These are phyloP conservation scores for Berghia stephanieae DNA, from an alignment of 1,140 invertebrate species.

Conservation along the genomic window DNA sequence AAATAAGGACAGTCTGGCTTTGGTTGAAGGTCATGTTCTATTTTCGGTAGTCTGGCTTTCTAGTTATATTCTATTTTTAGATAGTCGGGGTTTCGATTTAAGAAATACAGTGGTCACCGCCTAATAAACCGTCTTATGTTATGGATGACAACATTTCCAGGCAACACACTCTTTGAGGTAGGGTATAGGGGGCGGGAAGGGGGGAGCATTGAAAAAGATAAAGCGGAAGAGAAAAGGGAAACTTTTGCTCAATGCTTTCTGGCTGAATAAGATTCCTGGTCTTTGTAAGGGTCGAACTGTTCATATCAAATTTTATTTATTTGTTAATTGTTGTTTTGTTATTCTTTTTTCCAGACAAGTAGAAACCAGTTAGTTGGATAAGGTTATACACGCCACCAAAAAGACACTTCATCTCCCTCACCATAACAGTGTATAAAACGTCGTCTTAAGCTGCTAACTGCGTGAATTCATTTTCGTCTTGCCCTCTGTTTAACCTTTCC, in stretches of 20 bases:
- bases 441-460: too few relatives aligned
- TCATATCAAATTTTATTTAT: too few relatives aligned
- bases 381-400: too few relatives aligned
- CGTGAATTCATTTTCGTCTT: too few relatives aligned
- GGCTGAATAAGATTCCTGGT: not conserved
- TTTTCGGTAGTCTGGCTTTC: not conserved
- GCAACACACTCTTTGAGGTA: too few relatives aligned
- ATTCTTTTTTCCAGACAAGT: too few relatives aligned
- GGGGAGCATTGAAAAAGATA: not conserved
- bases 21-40: not conserved
- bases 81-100: not conserved
- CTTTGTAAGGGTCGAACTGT: not conserved
- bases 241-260: too few relatives aligned
- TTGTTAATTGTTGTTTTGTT: too few relatives aligned
- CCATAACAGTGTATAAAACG: too few relatives aligned
- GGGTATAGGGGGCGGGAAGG: not conserved
- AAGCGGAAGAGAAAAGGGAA: not conserved
- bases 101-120: not conserved
- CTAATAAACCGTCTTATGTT: not conserved
- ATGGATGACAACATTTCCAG: not conserved
- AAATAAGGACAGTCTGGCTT: not conserved
- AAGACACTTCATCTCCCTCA: not conserved
- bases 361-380: too few relatives aligned
- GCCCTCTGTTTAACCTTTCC: too few relatives aligned
- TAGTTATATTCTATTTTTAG: not conserved